Evolutionary conservation across 2,797 vertebrate genomes (phyloP).

Genomic region (Nyctalus aviator): DNA sequence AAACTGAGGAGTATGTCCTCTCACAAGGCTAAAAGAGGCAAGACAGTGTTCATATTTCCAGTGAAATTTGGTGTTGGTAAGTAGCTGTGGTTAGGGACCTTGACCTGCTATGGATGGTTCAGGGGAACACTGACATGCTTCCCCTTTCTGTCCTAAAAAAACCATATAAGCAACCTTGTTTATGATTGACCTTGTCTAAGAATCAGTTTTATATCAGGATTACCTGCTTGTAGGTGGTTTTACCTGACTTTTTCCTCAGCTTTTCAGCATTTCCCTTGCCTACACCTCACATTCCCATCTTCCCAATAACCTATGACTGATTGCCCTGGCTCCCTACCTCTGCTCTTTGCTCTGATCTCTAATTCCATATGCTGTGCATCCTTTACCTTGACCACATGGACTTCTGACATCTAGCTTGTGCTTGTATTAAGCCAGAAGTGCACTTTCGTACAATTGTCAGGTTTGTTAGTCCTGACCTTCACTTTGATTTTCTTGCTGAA

Average conservation of each 20-base stretch:
- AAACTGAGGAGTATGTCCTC: not conserved
- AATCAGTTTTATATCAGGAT: not conserved
- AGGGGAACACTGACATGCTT: not conserved
- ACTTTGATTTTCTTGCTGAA: conserved; percentile 28
- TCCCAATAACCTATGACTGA: not conserved
- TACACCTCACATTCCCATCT: not conserved
- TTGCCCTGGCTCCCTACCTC: not conserved
- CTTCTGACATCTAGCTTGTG: not conserved
- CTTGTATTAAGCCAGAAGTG: not conserved
- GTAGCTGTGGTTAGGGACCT: not conserved
- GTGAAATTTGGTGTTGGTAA: not conserved
- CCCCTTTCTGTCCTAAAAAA: not conserved
- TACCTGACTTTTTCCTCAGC: not conserved
- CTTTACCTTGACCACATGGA: not conserved
- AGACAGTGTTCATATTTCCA: not conserved
- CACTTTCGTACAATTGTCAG: not conserved
- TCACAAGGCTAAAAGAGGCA: not conserved
- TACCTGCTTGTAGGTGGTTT: not conserved
- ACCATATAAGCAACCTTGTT: not conserved
- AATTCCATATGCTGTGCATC: not conserved
- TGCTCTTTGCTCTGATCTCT: not conserved
- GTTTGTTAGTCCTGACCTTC: conserved; percentile 5
- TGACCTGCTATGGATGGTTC: not conserved
- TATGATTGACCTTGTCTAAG: not conserved
- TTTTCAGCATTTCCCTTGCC: not conserved